Percentiles rank a stretch among this genome's conserved stretches.
Conservation (phyloP, 2,113 vertebrate genomes). For the Phylloscopus trochilus region DNA sequence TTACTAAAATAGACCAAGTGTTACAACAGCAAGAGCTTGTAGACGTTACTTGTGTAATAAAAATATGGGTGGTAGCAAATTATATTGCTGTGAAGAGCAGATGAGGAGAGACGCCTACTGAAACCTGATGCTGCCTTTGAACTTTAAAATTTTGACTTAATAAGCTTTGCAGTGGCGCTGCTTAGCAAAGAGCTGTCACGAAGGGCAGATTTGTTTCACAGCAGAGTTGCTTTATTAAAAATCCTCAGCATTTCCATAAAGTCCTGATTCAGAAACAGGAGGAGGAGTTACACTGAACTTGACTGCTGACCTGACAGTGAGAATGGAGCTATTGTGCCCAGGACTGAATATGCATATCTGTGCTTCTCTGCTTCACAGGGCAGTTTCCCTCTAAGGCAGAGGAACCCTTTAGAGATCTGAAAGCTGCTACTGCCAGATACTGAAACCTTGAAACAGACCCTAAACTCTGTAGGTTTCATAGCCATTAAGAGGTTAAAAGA, state of each 20-base stretch:
- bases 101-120: conserved; percentile 51
- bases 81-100: conserved; percentile 43
- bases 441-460: neutral
- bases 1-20: conserved; percentile 15
- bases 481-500: neutral
- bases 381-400: neutral
- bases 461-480: neutral
- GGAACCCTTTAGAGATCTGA: conserved; percentile 4
- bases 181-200: conserved; percentile 35
- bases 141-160: conserved; percentile 54
- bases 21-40: conserved; percentile 26
- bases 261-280: conserved; percentile 51
- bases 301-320: conserved; percentile 64
- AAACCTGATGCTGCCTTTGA: conserved; percentile 61
- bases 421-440: neutral
- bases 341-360: conserved; percentile 53
- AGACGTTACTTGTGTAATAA: conserved; percentile 26
- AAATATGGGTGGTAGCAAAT: conserved; percentile 47
- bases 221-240: conserved; percentile 49
- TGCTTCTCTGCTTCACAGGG: conserved; percentile 1
- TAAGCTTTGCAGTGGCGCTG: conserved; percentile 1
- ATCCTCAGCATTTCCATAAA: conserved; percentile 48
- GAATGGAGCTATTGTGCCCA: conserved; percentile 62
- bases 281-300: conserved; percentile 61
- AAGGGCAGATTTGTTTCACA: conserved; percentile 38